Percentiles rank a stretch among this genome's conserved stretches.
phyloP scores from a whole-genome alignment of 1,140 invertebrate species.

The Sipha flava region DNA sequence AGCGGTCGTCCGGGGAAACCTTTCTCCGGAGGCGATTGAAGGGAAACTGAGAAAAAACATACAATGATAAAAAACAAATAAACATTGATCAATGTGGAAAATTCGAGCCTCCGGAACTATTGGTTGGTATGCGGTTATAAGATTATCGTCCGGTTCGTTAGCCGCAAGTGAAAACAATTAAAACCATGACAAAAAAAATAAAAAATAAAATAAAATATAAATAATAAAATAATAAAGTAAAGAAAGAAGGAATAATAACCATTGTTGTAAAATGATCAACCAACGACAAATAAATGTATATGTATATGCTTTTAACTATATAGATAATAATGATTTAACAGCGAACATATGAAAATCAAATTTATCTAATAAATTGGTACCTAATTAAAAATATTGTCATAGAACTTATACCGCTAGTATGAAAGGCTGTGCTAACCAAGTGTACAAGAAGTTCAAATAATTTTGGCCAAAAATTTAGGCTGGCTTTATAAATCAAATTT shows the following conservation, averaged over 20 bases:
- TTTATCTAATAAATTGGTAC: too few species aligned
- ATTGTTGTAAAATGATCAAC: not conserved
- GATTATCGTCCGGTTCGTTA: not conserved
- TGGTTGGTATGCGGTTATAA: not conserved
- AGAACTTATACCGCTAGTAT: too few species aligned
- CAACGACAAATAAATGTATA: too few species aligned
- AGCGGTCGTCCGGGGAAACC: not conserved
- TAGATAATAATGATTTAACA: not conserved
- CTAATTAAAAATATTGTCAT: too few species aligned
- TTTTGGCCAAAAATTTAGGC: too few species aligned
- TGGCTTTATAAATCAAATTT: too few species aligned
- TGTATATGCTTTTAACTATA: not conserved
- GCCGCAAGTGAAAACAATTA: conserved; percentile 21
- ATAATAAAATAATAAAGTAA: not conserved
- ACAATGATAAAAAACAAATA: not conserved
- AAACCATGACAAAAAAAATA: not conserved
- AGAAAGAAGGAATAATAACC: not conserved
- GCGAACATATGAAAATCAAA: too few species aligned
- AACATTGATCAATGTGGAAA: not conserved
- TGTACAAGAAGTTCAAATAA: too few species aligned
- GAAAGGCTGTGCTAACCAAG: too few species aligned
- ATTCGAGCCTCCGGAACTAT: not conserved
- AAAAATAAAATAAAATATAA: not conserved
- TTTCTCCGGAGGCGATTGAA: conserved; percentile 3
- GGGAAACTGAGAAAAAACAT: not conserved